Evolutionary conservation across 1,140 invertebrate genomes (phyloP).

Genomic region (Macrotrachela quadricornifera): DNA sequence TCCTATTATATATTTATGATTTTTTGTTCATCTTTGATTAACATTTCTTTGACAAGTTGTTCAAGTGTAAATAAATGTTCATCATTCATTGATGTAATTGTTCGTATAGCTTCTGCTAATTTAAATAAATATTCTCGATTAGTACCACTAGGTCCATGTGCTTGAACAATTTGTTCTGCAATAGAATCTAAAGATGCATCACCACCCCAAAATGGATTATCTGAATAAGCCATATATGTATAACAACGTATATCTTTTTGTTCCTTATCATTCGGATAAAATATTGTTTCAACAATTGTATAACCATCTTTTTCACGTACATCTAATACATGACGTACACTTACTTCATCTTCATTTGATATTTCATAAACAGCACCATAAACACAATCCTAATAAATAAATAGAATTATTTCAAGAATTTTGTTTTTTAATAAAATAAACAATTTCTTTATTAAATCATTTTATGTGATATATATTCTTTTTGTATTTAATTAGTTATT

Average conservation of each 20-base stretch:
- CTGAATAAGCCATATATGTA: constrained; percentile 9
- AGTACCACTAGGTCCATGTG: constrained; percentile 54
- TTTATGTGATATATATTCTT: no score
- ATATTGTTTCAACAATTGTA: constrained; percentile 41
- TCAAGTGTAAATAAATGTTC: no score
- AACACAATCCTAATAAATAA: constrained; percentile 39
- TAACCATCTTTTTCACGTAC: constrained; percentile 75
- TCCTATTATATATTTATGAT: no score
- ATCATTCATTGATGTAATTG: no score
- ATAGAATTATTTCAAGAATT: background rate
- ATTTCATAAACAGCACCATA: constrained; percentile 81
- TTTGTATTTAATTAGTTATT: no score
- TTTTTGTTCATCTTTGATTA: no score
- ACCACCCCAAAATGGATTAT: constrained; percentile 8
- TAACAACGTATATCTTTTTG: constrained; percentile 10
- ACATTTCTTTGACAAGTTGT: no score
- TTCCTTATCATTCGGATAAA: constrained; percentile 38
- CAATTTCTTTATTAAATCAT: no score
- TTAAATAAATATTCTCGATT: constrained; percentile 72
- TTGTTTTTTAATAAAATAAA: no score
- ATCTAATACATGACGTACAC: constrained; percentile 57
- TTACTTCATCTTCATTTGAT: constrained; percentile 39
- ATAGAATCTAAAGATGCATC: constrained; percentile 46
- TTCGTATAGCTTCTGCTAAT: constrained; percentile 36
- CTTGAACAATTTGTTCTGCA: constrained; percentile 48